Evolutionary conservation across 2,888 invertebrate species (phyloP).

Genomic region (Aromia moschata): DNA sequence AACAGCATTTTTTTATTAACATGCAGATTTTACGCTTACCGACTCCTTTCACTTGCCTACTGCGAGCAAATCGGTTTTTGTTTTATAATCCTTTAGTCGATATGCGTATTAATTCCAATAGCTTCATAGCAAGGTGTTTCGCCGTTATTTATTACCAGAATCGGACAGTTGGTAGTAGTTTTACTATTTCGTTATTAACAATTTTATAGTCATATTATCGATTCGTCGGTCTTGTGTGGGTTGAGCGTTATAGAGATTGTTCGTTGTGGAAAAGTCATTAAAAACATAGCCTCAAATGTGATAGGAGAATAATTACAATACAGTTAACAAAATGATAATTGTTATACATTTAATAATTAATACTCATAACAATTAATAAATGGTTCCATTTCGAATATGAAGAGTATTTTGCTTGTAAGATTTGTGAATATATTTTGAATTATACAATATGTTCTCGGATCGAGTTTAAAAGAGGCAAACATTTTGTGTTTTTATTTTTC

Average conservation of each 20-base stretch:
- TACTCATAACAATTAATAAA: no score
- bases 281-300: no score
- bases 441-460: no score
- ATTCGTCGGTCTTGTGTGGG: background rate
- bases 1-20: background rate
- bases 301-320: no score
- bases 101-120: background rate
- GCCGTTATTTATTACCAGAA: background rate
- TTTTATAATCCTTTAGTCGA: background rate
- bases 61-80: background rate
- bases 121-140: background rate
- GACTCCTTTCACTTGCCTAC: background rate
- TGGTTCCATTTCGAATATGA: no score
- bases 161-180: background rate
- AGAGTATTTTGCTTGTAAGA: no score
- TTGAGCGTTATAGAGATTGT: background rate
- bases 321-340: no score
- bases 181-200: constrained; percentile 2
- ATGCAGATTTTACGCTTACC: background rate
- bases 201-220: constrained; percentile 2
- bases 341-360: no score
- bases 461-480: no score
- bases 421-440: no score
- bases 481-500: no score
- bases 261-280: background rate